These are phyloP conservation scores for Macrotus californicus DNA, from an alignment of 2,113 vertebrate species.

Conservation along the genomic window DNA sequence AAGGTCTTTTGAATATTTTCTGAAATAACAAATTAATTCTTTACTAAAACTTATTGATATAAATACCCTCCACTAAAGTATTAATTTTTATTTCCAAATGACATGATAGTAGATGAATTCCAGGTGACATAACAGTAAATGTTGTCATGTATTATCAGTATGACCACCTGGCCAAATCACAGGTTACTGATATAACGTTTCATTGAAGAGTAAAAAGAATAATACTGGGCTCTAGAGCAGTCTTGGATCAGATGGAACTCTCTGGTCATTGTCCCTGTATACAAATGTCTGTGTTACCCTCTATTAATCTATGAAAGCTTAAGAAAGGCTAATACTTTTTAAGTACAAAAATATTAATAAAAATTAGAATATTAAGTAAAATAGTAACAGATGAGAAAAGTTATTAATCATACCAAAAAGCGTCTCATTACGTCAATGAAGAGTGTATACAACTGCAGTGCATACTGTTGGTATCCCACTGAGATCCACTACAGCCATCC, in stretches of 20 bases:
- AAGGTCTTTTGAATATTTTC: slow-evolving; percentile 4
- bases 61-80: neutral
- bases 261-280: neutral
- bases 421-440: neutral
- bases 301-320: neutral
- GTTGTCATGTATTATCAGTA: neutral
- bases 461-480: neutral
- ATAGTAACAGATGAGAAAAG: neutral
- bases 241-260: neutral
- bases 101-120: neutral
- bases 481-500: neutral
- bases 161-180: neutral
- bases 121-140: neutral
- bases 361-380: neutral
- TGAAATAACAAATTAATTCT: neutral
- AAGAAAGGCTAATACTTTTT: neutral
- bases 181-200: neutral
- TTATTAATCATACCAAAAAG: neutral
- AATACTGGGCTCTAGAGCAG: neutral
- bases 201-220: neutral
- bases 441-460: neutral
- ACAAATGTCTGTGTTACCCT: neutral
- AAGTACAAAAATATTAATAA: neutral
- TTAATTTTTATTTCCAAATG: neutral
- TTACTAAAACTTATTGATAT: neutral